Evolutionary conservation across 2,888 invertebrate species (phyloP).

Genomic region (Lycophotia porphyrea): DNA sequence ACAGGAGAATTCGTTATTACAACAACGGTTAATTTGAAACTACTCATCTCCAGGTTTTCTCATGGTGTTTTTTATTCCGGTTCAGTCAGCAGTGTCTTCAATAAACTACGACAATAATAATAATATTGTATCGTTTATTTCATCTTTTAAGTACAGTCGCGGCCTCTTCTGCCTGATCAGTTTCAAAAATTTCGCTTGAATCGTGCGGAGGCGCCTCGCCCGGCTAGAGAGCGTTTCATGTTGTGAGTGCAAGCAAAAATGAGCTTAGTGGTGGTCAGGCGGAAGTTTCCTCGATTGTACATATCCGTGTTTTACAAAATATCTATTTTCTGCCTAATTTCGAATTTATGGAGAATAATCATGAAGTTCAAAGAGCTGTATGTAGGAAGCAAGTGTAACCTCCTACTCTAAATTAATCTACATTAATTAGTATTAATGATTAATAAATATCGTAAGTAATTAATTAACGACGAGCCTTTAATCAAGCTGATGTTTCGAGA

Average conservation of each 20-base stretch:
- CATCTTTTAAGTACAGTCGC: background rate
- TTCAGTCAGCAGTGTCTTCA: background rate
- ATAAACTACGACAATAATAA: background rate
- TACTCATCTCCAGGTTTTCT: background rate
- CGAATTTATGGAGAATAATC: background rate
- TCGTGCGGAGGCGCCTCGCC: too few relatives aligned
- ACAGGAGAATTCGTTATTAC: too few relatives aligned
- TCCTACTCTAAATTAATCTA: conserved; percentile 20
- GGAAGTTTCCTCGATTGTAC: too few relatives aligned
- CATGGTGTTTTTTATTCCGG: background rate
- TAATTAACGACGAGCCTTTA: conserved; percentile 33
- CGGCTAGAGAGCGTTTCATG: too few relatives aligned
- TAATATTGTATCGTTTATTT: background rate
- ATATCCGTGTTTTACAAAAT: background rate
- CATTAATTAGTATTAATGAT: conserved; percentile 2
- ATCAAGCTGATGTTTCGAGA: conserved; percentile 37
- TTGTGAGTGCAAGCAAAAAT: too few relatives aligned
- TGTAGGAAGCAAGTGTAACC: background rate
- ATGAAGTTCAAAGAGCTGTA: background rate
- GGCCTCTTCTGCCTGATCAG: too few relatives aligned
- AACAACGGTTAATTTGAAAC: background rate
- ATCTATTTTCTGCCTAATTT: background rate
- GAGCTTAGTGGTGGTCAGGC: too few relatives aligned
- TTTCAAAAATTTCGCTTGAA: too few relatives aligned
- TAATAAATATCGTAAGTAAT: conserved; percentile 16